phyloP scores from a whole-genome alignment of 1,140 invertebrate genomes.

The Anadara kagoshimensis region DNA sequence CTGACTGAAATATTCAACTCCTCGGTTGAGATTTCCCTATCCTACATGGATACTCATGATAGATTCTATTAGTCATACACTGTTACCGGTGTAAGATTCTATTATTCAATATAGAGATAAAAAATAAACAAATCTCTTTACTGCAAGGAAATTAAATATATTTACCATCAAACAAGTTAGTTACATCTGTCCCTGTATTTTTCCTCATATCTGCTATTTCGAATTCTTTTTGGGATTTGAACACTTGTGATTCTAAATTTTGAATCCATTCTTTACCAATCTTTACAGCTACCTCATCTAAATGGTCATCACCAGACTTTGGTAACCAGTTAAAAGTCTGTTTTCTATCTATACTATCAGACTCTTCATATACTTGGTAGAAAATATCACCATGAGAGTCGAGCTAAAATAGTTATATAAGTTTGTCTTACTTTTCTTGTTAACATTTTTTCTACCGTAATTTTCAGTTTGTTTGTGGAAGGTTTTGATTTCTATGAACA shows the following conservation, averaged over 20 bases:
- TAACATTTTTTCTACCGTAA: neutral
- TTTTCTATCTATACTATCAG: conserved; percentile 1
- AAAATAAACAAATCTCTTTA: neutral
- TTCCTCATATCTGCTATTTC: neutral
- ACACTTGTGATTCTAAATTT: conserved; percentile 2
- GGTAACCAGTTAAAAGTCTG: conserved; percentile 29
- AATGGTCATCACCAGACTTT: conserved; percentile 11
- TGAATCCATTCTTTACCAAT: conserved; percentile 20
- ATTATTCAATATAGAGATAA: conserved; percentile 1
- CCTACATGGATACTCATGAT: too few species aligned
- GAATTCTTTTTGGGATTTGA: neutral
- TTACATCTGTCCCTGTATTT: neutral
- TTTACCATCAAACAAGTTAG: neutral
- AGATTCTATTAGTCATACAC: too few species aligned
- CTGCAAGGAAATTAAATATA: neutral
- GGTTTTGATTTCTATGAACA: too few species aligned
- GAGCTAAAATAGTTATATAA: conserved; percentile 30
- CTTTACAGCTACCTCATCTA: conserved; percentile 6
- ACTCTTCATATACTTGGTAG: conserved; percentile 31
- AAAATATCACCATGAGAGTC: conserved; percentile 45
- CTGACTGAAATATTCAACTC: too few species aligned
- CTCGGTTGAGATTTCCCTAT: too few species aligned
- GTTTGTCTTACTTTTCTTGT: neutral
- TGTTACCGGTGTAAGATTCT: too few species aligned
- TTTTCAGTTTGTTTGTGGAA: too few species aligned